Evolutionary conservation across 2,113 vertebrate genomes (phyloP).

Genomic region (Trogon surrucura): DNA sequence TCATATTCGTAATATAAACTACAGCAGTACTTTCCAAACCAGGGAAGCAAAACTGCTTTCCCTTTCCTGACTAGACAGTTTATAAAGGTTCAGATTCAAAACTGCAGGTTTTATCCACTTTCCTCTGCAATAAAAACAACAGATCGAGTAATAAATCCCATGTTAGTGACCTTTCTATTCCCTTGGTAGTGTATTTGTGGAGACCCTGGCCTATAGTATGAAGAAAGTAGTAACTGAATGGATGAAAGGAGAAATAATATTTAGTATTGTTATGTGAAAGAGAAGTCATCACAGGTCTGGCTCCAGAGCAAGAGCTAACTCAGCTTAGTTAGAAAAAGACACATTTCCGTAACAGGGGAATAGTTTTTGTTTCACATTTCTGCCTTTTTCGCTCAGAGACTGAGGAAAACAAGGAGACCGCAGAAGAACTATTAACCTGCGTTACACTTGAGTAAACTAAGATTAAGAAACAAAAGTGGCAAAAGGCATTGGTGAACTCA

Average conservation of each 20-base stretch:
- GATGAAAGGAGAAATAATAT: constrained; percentile 28
- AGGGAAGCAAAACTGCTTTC: not conserved
- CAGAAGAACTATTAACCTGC: constrained; percentile 30
- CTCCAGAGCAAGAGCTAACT: constrained; percentile 20
- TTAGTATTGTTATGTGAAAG: not conserved
- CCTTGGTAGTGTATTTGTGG: not conserved
- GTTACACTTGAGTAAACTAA: constrained; percentile 38
- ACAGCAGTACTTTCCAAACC: not conserved
- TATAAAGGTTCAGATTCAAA: not conserved
- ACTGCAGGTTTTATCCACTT: not conserved
- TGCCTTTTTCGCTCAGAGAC: not conserved
- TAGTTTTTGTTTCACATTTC: constrained; percentile 20
- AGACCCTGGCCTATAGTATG: not conserved
- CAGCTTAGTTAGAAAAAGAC: not conserved
- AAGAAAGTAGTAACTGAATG: not conserved
- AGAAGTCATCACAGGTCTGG: constrained; percentile 25
- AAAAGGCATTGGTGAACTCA: not conserved
- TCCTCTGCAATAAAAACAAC: not conserved
- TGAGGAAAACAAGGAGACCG: not conserved
- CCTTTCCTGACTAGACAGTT: not conserved
- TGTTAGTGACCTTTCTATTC: not conserved
- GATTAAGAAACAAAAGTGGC: constrained; percentile 34
- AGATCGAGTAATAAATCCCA: constrained; percentile 18
- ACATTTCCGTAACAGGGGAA: not conserved
- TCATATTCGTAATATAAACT: not conserved